phyloP scores from a whole-genome alignment of 2,888 invertebrate species.

The Oscheius myriophilus region DNA sequence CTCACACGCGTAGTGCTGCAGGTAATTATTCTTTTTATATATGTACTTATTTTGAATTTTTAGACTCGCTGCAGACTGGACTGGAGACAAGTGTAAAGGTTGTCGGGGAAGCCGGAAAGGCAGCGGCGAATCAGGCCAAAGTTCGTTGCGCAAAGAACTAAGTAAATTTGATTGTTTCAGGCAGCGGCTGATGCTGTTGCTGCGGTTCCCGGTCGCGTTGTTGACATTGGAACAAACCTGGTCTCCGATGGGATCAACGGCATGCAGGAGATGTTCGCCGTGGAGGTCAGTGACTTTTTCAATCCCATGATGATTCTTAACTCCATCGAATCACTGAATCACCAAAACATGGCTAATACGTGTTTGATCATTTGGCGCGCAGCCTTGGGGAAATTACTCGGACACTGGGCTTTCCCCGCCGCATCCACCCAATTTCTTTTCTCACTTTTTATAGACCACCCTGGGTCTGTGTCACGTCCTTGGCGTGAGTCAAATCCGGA shows the following conservation, averaged over 20 bases:
- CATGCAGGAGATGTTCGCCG: slow-evolving; percentile 45
- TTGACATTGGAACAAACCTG: slow-evolving; percentile 46
- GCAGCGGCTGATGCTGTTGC: slow-evolving; percentile 41
- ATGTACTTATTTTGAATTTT: neutral
- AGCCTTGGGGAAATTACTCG: too few relatives aligned
- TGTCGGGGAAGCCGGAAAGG: slow-evolving; percentile 52
- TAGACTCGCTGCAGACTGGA: slow-evolving; percentile 66
- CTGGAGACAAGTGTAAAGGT: slow-evolving; percentile 67
- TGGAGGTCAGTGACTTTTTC: slow-evolving; percentile 31
- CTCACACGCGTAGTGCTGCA: slow-evolving; percentile 70
- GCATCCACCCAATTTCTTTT: too few relatives aligned
- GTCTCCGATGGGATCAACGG: slow-evolving; percentile 53
- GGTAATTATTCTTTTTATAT: slow-evolving; percentile 41
- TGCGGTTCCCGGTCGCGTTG: slow-evolving; percentile 46
- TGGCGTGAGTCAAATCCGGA: too few relatives aligned
- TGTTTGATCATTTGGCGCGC: too few relatives aligned
- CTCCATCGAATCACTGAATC: too few relatives aligned
- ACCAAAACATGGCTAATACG: too few relatives aligned
- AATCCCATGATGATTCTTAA: too few relatives aligned
- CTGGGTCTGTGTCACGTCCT: too few relatives aligned
- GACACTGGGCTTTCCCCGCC: too few relatives aligned
- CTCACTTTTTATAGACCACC: too few relatives aligned
- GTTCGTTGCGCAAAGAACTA: neutral
- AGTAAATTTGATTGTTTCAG: slow-evolving; percentile 4
- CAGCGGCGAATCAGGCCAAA: slow-evolving; percentile 35